Percentiles rank a stretch among this genome's conserved stretches.
phyloP scores from a whole-genome alignment of 2,113 vertebrate genomes.

The Lutjanus erythropterus region DNA sequence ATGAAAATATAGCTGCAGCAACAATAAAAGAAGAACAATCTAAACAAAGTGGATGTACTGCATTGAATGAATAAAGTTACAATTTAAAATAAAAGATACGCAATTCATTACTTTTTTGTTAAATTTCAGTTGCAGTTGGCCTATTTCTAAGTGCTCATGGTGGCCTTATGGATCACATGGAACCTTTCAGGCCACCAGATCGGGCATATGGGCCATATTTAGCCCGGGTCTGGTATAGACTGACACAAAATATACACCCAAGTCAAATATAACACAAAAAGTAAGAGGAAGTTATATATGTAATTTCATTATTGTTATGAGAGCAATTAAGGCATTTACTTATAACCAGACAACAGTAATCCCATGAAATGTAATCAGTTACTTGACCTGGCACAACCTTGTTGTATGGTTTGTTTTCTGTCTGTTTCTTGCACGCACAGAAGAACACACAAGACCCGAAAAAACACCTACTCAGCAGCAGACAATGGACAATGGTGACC shows the following conservation, averaged over 20 bases:
- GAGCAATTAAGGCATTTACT: not conserved
- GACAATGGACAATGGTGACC: conserved; percentile 69
- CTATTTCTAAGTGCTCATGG: too few species aligned
- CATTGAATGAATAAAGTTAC: too few species aligned
- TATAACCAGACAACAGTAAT: not conserved
- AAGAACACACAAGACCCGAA: conserved; percentile 6
- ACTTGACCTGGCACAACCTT: not conserved
- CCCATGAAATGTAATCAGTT: not conserved
- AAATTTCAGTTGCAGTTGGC: too few species aligned
- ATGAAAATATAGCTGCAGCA: too few species aligned
- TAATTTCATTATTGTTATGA: not conserved
- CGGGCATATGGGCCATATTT: too few species aligned
- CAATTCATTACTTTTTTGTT: too few species aligned
- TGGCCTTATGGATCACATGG: too few species aligned
- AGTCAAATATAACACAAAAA: not conserved
- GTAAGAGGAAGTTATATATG: not conserved
- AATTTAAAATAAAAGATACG: too few species aligned
- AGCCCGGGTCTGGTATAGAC: too few species aligned
- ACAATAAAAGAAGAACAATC: too few species aligned
- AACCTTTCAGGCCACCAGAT: too few species aligned
- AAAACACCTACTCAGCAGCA: conserved; percentile 39
- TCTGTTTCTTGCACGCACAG: not conserved
- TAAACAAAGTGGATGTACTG: too few species aligned
- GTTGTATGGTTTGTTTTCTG: not conserved
- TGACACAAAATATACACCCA: not conserved